These are phyloP conservation scores for Oncorhynchus gorbuscha DNA, from an alignment of 2,113 vertebrate species.

Conservation along the genomic window DNA sequence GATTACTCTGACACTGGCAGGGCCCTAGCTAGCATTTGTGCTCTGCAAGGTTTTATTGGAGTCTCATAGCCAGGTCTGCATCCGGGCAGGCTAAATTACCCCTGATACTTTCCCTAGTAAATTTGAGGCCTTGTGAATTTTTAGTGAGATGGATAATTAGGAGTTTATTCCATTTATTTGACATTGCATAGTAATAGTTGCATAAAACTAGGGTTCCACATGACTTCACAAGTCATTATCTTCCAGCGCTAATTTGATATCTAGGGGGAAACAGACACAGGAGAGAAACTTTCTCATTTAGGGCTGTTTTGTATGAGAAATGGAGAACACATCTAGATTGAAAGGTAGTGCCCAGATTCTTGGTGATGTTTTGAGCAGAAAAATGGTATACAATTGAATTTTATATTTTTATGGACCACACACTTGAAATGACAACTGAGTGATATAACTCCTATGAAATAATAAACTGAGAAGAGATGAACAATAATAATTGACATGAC, in stretches of 20 bases:
- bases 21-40: background rate
- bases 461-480: background rate
- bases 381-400: background rate
- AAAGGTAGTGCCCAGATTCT: too few relatives aligned
- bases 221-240: slow-evolving; percentile 10
- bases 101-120: background rate
- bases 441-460: background rate
- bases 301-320: background rate
- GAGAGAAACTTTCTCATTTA: background rate
- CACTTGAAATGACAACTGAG: background rate
- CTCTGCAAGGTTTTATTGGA: background rate
- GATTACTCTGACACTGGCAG: background rate
- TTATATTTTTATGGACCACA: background rate
- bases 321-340: background rate
- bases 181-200: slow-evolving; percentile 3
- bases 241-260: background rate
- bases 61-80: background rate
- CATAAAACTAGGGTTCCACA: background rate
- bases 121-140: background rate
- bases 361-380: background rate
- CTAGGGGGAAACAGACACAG: background rate
- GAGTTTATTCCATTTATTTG: slow-evolving; percentile 5
- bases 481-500: background rate
- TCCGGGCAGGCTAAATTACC: background rate
- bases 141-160: slow-evolving; percentile 2